phyloP scores from a whole-genome alignment of 2,888 invertebrate species.

The Pediacus dermestoides region DNA sequence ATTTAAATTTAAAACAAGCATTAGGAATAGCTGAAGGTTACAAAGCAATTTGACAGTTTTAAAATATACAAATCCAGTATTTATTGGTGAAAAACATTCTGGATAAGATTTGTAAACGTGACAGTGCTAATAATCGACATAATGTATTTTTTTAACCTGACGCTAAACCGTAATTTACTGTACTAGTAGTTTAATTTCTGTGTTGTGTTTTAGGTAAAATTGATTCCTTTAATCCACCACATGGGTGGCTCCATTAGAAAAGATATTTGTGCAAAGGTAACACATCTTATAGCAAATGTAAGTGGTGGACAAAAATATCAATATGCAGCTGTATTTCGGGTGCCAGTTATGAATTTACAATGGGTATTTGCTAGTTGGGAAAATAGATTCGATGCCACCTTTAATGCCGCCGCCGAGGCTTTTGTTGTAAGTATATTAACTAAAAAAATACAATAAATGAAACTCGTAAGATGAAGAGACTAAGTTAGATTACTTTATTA shows the following conservation, averaged over 20 bases:
- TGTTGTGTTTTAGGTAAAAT: conserved; percentile 62
- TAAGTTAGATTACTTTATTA: no score
- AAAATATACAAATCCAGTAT: no score
- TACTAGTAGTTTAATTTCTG: conserved; percentile 16
- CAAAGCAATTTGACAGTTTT: no score
- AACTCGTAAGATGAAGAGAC: no score
- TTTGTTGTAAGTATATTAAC: conserved; percentile 58
- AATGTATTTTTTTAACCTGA: background rate
- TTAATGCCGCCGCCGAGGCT: conserved; percentile 67
- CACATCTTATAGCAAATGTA: conserved; percentile 88
- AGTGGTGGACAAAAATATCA: conserved; percentile 91
- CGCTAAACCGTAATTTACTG: conserved; percentile 20
- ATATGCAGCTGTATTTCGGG: conserved; percentile 85
- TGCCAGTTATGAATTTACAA: conserved; percentile 81
- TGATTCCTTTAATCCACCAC: conserved; percentile 87
- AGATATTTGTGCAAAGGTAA: conserved; percentile 83
- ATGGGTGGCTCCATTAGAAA: conserved; percentile 96
- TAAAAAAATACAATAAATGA: no score
- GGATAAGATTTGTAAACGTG: no score
- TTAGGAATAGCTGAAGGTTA: no score
- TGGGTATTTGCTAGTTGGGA: conserved; percentile 92
- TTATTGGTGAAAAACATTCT: no score
- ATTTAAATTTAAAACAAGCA: no score
- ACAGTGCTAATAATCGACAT: no score
- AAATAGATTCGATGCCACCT: conserved; percentile 64